A percentile compares a stretch with the other conserved stretches of the same genome.
These are phyloP conservation scores for Camponotus pennsylvanicus DNA, from an alignment of 1,140 invertebrate species.

Conservation along the genomic window DNA sequence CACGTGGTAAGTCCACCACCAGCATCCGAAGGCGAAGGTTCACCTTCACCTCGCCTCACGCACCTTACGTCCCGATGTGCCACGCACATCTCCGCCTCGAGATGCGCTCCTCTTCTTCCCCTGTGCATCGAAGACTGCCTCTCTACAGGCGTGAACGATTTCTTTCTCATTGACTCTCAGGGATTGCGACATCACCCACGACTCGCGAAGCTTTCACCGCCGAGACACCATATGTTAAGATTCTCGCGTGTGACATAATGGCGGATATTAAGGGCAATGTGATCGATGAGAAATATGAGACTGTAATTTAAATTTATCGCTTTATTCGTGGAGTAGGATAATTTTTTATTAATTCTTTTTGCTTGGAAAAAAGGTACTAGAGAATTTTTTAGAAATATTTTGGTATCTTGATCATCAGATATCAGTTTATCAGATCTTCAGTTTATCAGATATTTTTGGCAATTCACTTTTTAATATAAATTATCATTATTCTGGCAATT, in stretches of 20 bases:
- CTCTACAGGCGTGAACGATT: constrained; percentile 38
- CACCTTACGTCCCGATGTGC: not conserved
- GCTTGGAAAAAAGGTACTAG: not conserved
- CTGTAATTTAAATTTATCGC: too few relatives aligned
- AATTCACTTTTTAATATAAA: not conserved
- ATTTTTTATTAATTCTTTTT: not conserved
- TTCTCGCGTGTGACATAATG: constrained; percentile 41
- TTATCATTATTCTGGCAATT: not conserved
- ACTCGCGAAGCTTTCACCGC: constrained; percentile 30
- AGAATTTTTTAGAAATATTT: not conserved
- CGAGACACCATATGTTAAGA: constrained; percentile 55
- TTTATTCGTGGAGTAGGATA: not conserved
- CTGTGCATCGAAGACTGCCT: constrained; percentile 42
- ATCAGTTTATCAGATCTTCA: not conserved
- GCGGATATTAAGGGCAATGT: not conserved
- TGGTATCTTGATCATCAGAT: too few relatives aligned
- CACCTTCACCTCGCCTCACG: constrained; percentile 10
- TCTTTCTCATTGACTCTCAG: not conserved
- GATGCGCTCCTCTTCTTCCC: constrained; percentile 39
- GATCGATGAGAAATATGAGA: not conserved
- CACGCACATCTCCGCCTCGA: constrained; percentile 24
- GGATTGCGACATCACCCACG: constrained; percentile 10
- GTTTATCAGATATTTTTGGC: too few relatives aligned
- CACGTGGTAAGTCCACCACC: constrained; percentile 69
- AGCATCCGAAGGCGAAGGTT: constrained; percentile 9